Evolutionary conservation across 1,140 invertebrate genomes (phyloP).

Genomic region (Nixonia krombeini): DNA sequence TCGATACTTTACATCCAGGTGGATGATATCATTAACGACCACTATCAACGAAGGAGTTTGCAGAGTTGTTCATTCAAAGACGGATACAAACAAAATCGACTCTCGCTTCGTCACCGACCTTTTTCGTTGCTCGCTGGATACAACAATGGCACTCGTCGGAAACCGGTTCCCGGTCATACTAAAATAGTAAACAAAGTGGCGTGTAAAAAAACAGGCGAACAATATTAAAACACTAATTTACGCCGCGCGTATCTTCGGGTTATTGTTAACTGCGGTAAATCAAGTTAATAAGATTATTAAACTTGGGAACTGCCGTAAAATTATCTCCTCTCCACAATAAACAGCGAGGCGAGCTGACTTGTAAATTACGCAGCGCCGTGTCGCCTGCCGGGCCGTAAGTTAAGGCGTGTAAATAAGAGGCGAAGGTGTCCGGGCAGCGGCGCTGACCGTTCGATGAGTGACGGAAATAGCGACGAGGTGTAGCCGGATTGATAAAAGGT

Average conservation of each 20-base stretch:
- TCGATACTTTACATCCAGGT: too few relatives aligned
- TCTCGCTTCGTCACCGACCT: too few relatives aligned
- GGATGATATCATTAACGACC: too few relatives aligned
- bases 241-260: conserved; percentile 17
- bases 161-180: conserved; percentile 28
- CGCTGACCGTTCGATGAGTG: neutral
- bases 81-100: too few relatives aligned
- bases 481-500: neutral
- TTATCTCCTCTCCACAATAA: conserved; percentile 30
- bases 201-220: conserved; percentile 23
- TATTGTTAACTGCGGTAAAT: conserved; percentile 34
- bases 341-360: conserved; percentile 13
- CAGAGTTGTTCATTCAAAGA: too few relatives aligned
- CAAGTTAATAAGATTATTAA: conserved; percentile 41
- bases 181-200: conserved; percentile 34
- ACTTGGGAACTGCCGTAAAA: conserved; percentile 30
- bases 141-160: conserved; percentile 4
- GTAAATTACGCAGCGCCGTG: conserved; percentile 24
- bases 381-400: conserved; percentile 9
- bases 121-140: too few relatives aligned
- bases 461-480: conserved; percentile 13
- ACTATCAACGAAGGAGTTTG: too few relatives aligned
- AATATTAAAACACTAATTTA: conserved; percentile 37
- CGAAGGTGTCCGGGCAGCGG: conserved; percentile 1
- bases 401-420: neutral